A percentile compares a stretch with the other conserved stretches of the same genome.
phyloP scores from a whole-genome alignment of 2,797 vertebrate genomes.

The Eutrigla gurnardus region DNA sequence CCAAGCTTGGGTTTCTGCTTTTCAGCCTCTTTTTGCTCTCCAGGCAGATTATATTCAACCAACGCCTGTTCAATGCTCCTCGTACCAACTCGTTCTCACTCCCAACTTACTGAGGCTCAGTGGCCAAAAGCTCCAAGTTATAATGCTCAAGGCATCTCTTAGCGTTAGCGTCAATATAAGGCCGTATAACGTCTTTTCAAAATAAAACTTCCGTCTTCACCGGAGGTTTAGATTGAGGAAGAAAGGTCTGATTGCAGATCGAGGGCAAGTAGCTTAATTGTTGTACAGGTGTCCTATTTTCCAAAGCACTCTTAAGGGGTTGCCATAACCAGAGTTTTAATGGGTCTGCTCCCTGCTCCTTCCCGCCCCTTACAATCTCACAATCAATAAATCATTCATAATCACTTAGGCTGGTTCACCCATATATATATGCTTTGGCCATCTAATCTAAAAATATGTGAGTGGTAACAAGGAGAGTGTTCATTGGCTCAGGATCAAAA shows the following conservation, averaged over 20 bases:
- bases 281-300: conserved; percentile 51
- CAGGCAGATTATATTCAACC: no score
- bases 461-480: conserved; percentile 11
- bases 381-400: conserved; percentile 62
- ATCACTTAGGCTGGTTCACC: conserved; percentile 36
- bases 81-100: no score
- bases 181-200: background rate
- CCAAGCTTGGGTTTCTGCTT: no score
- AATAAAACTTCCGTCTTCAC: background rate
- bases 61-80: no score
- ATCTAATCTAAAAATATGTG: conserved; percentile 14
- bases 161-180: background rate
- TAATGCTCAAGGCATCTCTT: background rate
- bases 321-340: conserved; percentile 45
- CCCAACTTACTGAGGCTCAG: no score
- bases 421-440: conserved; percentile 27
- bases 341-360: conserved; percentile 31
- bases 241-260: conserved; percentile 49
- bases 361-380: conserved; percentile 35
- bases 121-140: no score
- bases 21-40: no score
- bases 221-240: background rate
- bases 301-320: conserved; percentile 53
- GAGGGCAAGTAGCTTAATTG: conserved; percentile 51
- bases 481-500: conserved; percentile 28